These are phyloP conservation scores for Drosophila nasuta DNA, from an alignment of 1,140 invertebrate species.

Conservation along the genomic window DNA sequence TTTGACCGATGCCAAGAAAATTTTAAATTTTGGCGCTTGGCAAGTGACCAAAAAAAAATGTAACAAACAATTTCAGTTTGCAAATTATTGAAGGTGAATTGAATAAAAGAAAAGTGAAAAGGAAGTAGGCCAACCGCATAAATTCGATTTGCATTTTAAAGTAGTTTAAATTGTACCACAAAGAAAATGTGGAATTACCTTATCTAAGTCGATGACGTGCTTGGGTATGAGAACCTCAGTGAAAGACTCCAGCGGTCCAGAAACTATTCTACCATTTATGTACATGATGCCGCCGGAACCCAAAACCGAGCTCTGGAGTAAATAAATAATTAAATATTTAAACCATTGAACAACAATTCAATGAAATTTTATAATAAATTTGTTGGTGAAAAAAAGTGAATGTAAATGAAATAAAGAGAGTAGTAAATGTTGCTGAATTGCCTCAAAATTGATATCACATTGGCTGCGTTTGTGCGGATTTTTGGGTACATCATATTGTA, in stretches of 20 bases:
- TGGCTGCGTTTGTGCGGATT: slow-evolving; percentile 71
- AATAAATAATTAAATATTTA: neutral
- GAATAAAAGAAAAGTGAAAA: neutral
- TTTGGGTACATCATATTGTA: slow-evolving; percentile 76
- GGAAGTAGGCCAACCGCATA: neutral
- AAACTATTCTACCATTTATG: slow-evolving; percentile 81
- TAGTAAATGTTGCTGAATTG: slow-evolving; percentile 34
- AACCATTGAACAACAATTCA: too few relatives aligned
- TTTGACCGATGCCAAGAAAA: slow-evolving; percentile 55
- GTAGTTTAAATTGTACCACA: neutral
- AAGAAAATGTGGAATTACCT: slow-evolving; percentile 52
- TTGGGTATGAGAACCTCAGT: slow-evolving; percentile 77
- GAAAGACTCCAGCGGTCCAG: slow-evolving; percentile 78
- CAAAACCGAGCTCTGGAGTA: slow-evolving; percentile 73
- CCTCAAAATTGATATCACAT: slow-evolving; percentile 82
- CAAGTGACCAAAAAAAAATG: slow-evolving; percentile 38
- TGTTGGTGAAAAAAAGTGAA: neutral
- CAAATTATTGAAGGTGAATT: neutral
- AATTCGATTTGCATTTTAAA: neutral
- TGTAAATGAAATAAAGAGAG: slow-evolving; percentile 8
- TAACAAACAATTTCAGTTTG: slow-evolving; percentile 7
- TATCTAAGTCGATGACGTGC: slow-evolving; percentile 77
- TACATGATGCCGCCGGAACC: slow-evolving; percentile 81
- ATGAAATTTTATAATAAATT: too few relatives aligned
- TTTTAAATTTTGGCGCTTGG: slow-evolving; percentile 37